Evolutionary conservation across 2,797 vertebrate genomes (phyloP).

Genomic region (Acropternis orthonyx): DNA sequence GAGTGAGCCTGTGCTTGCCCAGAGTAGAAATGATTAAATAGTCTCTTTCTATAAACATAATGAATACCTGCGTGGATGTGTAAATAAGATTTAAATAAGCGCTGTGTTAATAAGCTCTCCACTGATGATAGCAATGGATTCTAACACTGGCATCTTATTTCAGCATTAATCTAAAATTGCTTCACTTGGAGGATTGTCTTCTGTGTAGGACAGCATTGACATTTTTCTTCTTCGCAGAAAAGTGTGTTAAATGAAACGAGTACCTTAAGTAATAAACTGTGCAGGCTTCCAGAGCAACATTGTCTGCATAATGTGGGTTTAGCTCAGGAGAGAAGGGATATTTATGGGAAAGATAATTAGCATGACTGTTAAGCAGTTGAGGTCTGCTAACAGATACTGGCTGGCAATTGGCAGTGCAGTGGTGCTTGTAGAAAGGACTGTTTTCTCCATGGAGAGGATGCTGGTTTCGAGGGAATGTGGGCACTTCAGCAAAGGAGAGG

Average conservation of each 20-base stretch:
- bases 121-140: not conserved
- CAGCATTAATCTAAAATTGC: conserved; percentile 18
- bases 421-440: not conserved
- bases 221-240: conserved; percentile 30
- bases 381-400: not conserved
- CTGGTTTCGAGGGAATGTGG: not conserved
- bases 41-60: not conserved
- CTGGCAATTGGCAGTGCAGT: not conserved
- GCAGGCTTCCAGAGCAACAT: not conserved
- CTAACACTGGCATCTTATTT: not conserved
- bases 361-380: not conserved
- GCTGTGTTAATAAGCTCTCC: conserved; percentile 8
- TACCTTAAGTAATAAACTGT: conserved; percentile 8
- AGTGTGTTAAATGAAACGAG: not conserved
- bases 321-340: conserved; percentile 1
- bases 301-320: conserved; percentile 1
- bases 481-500: not conserved
- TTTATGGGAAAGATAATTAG: conserved; percentile 17
- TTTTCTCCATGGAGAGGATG: not conserved
- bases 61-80: not conserved
- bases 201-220: not conserved
- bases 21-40: not conserved
- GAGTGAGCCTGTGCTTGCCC: not conserved
- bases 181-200: not conserved
- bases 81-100: conserved; percentile 40